A percentile compares a stretch with the other conserved stretches of the same genome.
Evolutionary conservation across 2,113 vertebrate species (phyloP).

Genomic region (Bostrychus sinensis): DNA sequence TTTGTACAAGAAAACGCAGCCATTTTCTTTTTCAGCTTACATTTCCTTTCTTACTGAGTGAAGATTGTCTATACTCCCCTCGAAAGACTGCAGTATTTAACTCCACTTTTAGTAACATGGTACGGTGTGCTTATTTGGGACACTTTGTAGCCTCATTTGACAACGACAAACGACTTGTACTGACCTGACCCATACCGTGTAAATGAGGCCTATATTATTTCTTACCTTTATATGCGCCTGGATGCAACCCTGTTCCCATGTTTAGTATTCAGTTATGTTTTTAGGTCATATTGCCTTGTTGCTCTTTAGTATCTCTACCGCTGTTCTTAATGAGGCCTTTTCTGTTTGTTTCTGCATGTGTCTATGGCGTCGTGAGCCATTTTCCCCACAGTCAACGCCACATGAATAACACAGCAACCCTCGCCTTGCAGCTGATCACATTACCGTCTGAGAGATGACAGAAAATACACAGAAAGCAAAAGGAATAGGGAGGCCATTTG

Average conservation of each 20-base stretch:
- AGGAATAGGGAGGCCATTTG: conserved; percentile 6
- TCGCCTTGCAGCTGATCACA: conserved; percentile 40
- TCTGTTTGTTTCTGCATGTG: background rate
- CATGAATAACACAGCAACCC: conserved; percentile 57
- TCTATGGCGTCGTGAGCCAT: conserved; percentile 24
- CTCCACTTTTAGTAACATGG: background rate
- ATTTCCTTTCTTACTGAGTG: too few relatives aligned
- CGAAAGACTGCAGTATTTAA: background rate
- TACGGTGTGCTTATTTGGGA: background rate
- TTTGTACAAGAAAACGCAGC: too few relatives aligned
- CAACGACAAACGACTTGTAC: background rate
- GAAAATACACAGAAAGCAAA: conserved; percentile 7
- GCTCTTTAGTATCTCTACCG: conserved; percentile 39
- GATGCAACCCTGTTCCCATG: conserved; percentile 12
- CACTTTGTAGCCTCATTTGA: background rate
- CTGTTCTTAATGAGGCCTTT: conserved; percentile 60
- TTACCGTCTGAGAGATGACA: conserved; percentile 54
- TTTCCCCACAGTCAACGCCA: conserved; percentile 46
- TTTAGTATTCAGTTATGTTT: conserved; percentile 66
- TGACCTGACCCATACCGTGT: background rate
- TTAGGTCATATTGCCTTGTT: conserved; percentile 62
- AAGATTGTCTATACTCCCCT: too few relatives aligned
- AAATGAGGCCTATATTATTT: background rate
- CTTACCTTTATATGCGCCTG: background rate
- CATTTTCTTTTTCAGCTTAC: too few relatives aligned